Evolutionary conservation across 2,888 invertebrate species (phyloP).

Genomic region (Globia sparganii): DNA sequence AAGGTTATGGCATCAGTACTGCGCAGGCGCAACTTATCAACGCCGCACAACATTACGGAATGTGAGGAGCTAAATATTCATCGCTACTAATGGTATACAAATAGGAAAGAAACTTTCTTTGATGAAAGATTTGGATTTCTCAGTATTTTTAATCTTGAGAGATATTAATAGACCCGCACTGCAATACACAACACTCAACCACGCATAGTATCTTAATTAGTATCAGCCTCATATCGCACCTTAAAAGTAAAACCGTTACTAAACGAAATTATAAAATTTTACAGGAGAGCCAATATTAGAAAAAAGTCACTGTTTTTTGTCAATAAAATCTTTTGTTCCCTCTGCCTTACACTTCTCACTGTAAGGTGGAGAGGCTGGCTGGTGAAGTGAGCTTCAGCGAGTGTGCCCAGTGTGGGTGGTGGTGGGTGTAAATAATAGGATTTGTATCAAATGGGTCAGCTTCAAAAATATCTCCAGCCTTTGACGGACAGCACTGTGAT

Average conservation of each 20-base stretch:
- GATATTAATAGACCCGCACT: not conserved
- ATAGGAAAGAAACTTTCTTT: slow-evolving; percentile 13
- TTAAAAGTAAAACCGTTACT: too few species aligned
- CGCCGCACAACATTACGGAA: slow-evolving; percentile 52
- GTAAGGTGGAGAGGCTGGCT: too few species aligned
- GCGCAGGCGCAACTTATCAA: slow-evolving; percentile 63
- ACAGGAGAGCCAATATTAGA: too few species aligned
- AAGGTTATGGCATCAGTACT: slow-evolving; percentile 76
- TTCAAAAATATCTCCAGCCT: not conserved
- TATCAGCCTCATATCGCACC: not conserved
- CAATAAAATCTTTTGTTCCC: too few species aligned
- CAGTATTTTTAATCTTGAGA: not conserved
- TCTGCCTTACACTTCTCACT: too few species aligned
- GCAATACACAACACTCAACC: not conserved
- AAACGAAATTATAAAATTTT: too few species aligned
- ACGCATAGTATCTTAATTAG: not conserved
- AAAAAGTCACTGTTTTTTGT: too few species aligned
- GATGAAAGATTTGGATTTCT: not conserved
- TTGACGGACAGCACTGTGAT: not conserved
- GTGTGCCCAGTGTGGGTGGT: too few species aligned
- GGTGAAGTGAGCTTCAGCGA: too few species aligned
- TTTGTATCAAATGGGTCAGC: not conserved
- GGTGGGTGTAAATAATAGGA: not conserved
- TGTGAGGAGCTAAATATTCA: slow-evolving; percentile 59
- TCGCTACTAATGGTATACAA: slow-evolving; percentile 37